phyloP scores from a whole-genome alignment of 1,140 invertebrate genomes.

The Lucilia sericata region DNA sequence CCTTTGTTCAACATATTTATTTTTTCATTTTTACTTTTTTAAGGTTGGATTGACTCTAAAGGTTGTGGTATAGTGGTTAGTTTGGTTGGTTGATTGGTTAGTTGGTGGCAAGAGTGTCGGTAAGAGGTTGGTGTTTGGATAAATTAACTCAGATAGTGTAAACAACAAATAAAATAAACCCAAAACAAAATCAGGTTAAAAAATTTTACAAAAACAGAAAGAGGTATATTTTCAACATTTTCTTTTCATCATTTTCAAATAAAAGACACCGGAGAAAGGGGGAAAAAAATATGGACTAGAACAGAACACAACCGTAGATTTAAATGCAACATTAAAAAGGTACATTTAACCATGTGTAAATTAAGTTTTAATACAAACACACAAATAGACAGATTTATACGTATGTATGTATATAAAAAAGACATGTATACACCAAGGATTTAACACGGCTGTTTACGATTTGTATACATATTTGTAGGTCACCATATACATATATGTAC shows the following conservation, averaged over 20 bases:
- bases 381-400: neutral
- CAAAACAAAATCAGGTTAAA: neutral
- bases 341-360: neutral
- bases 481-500: conserved; percentile 4
- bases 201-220: neutral
- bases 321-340: neutral
- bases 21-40: neutral
- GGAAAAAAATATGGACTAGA: neutral
- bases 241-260: neutral
- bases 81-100: conserved; percentile 18
- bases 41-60: neutral
- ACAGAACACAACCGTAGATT: neutral
- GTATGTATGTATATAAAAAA: neutral
- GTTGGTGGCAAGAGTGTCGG: conserved; percentile 5
- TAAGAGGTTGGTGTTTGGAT: conserved; percentile 20
- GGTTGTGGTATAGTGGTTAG: conserved; percentile 5
- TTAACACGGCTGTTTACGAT: neutral
- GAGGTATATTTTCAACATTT: neutral
- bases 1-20: neutral
- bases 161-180: conserved; percentile 22
- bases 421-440: neutral
- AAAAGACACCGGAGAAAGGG: neutral
- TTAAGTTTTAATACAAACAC: conserved; percentile 19
- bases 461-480: neutral
- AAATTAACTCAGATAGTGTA: conserved; percentile 24